Evolutionary conservation across 2,797 vertebrate species (phyloP).

Genomic region (Eurystomus glaucurus): DNA sequence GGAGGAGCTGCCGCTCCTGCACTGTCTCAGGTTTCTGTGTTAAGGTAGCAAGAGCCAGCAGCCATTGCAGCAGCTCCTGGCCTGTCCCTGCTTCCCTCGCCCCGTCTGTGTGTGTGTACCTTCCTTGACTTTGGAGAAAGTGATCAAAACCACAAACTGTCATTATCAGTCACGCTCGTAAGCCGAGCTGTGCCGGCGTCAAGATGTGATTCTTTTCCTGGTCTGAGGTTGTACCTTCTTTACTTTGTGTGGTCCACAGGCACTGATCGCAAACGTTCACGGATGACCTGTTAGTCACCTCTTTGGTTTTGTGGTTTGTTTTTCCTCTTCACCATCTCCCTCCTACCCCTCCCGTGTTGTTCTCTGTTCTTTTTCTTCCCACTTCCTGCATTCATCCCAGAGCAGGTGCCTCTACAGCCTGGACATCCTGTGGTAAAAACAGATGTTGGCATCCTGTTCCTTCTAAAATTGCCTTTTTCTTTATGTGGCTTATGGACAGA

Average conservation of each 20-base stretch:
- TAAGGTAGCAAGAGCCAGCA: neutral
- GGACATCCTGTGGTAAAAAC: neutral
- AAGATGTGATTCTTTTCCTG: neutral
- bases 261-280: neutral
- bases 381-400: neutral
- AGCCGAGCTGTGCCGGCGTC: neutral
- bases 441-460: neutral
- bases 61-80: neutral
- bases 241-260: neutral
- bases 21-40: neutral
- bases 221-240: neutral
- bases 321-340: neutral
- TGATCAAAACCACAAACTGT: neutral
- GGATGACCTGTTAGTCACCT: neutral
- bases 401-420: neutral
- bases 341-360: fast-evolving
- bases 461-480: neutral
- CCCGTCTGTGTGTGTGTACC: no score
- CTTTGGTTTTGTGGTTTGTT: neutral
- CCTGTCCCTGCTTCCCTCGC: neutral
- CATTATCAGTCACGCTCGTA: neutral
- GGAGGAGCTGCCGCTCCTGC: neutral
- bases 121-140: neutral
- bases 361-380: neutral
- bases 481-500: neutral